Conservation (phyloP, 2,888 invertebrate genomes). For the Oscheius myriophilus region DNA sequence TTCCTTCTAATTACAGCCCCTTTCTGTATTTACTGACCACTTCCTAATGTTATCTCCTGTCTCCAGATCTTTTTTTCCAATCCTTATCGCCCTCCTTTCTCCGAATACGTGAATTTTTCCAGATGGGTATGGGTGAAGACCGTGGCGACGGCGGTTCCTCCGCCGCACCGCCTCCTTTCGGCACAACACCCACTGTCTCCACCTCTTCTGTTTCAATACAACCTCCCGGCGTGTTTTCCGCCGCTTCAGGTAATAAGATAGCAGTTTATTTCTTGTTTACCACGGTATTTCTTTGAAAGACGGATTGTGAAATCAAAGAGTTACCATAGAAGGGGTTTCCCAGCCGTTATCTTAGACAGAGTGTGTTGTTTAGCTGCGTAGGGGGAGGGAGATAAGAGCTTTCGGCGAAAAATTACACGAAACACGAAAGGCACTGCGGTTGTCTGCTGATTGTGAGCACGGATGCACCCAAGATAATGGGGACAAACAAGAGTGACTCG, state of each 20-base stretch:
- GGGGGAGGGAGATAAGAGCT: constrained; percentile 3
- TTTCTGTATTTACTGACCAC: neutral
- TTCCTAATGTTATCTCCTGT: neutral
- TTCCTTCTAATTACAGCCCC: too few species aligned
- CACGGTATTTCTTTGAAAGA: constrained; percentile 1
- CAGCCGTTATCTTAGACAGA: constrained; percentile 2
- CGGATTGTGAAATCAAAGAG: too few species aligned
- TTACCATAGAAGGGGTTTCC: constrained; percentile 10
- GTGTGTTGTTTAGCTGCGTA: constrained; percentile 17
- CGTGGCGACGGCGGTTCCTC: constrained; percentile 47
- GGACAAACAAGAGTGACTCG: too few species aligned
- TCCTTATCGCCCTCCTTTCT: neutral
- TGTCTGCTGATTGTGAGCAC: too few species aligned
- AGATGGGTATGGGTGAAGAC: constrained; percentile 47
- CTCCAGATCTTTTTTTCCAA: neutral
- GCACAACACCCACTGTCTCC: constrained; percentile 33
- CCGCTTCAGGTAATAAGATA: constrained; percentile 5
- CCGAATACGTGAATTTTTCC: neutral
- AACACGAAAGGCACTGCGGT: too few species aligned
- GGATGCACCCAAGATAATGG: too few species aligned
- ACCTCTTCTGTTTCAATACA: constrained; percentile 3
- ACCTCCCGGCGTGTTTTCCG: neutral
- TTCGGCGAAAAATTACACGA: neutral
- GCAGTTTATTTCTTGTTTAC: neutral
- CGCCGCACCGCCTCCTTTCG: constrained; percentile 37